Evolutionary conservation across 1,140 invertebrate genomes (phyloP).

Genomic region (Brachionus calyciflorus): DNA sequence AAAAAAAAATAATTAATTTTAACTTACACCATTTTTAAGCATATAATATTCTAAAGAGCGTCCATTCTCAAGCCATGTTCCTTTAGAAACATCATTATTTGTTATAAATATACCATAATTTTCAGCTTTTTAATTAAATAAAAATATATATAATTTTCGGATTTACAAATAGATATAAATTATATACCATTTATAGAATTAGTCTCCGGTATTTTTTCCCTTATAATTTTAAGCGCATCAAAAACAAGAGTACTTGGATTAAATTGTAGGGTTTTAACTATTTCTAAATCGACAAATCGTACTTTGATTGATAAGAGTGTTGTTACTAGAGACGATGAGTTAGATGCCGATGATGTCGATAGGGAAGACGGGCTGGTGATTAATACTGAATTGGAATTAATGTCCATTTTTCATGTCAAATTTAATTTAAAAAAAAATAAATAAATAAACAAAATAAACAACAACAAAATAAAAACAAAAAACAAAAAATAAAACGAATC

Average conservation of each 20-base stretch:
- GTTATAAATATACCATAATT: constrained; percentile 94
- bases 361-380: constrained; percentile 17
- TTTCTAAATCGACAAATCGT: constrained; percentile 83
- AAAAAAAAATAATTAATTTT: constrained; percentile 47
- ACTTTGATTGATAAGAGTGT: constrained; percentile 78
- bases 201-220: constrained; percentile 87
- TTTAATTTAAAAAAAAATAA: no score
- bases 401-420: background rate
- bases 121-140: constrained; percentile 68
- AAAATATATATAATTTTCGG: no score
- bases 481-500: background rate
- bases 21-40: constrained; percentile 76
- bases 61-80: constrained; percentile 91
- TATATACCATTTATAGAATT: constrained; percentile 62
- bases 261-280: constrained; percentile 96
- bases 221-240: constrained; percentile 88
- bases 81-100: constrained; percentile 91
- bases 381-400: constrained; percentile 17
- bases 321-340: background rate
- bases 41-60: constrained; percentile 93
- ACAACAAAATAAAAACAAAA: background rate
- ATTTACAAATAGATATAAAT: no score
- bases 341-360: constrained; percentile 15
- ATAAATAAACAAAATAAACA: no score
- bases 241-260: constrained; percentile 87